A percentile compares a stretch with the other conserved stretches of the same genome.
These are phyloP conservation scores for Mellilla xanthometata DNA, from an alignment of 2,888 invertebrate species.

Conservation along the genomic window DNA sequence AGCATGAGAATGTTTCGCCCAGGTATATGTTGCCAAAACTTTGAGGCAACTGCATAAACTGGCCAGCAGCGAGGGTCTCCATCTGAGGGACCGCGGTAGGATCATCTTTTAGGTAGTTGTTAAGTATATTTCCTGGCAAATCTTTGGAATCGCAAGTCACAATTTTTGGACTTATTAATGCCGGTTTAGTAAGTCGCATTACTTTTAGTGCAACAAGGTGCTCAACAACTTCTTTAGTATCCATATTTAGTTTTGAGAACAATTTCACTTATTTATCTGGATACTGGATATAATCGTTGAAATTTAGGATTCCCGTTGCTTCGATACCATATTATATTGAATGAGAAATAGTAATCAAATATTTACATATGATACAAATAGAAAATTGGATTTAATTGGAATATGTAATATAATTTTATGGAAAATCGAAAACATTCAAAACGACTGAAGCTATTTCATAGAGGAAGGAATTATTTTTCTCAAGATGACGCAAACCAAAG, in stretches of 20 bases:
- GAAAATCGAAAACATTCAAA: no score
- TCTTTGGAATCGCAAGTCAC: conserved; percentile 93
- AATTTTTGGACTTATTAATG: conserved; percentile 90
- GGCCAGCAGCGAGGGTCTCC: conserved; percentile 92
- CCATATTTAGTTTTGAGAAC: conserved; percentile 62
- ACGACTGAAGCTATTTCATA: no score
- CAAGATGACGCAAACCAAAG: no score
- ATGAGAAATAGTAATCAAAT: no score
- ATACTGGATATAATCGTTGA: no score
- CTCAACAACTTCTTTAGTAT: conserved; percentile 83
- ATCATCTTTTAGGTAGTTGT: conserved; percentile 90
- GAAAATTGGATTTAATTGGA: no score
- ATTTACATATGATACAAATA: no score
- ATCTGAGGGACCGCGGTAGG: conserved; percentile 91
- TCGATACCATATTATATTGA: no score
- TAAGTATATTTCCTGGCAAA: conserved; percentile 91
- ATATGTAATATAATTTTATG: no score
- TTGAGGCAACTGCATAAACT: conserved; percentile 96
- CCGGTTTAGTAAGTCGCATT: conserved; percentile 97
- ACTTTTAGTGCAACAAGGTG: conserved; percentile 88
- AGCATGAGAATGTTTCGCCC: conserved; percentile 99
- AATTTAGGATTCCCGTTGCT: no score
- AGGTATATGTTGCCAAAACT: conserved; percentile 99
- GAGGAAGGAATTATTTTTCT: no score
- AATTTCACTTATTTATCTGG: no score